Percentiles rank a stretch among this genome's conserved stretches.
Conservation (phyloP, 2,113 vertebrate species). For the Mola mola region DNA sequence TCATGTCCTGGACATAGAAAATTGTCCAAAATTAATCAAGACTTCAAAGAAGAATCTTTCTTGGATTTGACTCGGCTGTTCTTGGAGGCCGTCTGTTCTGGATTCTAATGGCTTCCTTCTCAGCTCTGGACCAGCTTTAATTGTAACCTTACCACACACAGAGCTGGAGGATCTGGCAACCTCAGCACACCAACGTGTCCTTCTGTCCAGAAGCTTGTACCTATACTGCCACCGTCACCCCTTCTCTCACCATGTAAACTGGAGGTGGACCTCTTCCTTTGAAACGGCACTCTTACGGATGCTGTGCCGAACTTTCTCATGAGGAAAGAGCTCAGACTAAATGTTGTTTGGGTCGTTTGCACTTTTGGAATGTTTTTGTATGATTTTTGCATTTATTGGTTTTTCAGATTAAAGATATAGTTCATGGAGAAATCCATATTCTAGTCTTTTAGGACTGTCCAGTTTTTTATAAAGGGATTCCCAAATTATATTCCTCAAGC, state of each 20-base stretch:
- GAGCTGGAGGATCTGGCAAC: constrained; percentile 67
- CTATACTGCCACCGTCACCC: not conserved
- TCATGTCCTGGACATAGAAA: too few species aligned
- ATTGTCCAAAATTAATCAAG: too few species aligned
- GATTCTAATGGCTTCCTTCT: constrained; percentile 10
- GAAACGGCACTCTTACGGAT: constrained; percentile 59
- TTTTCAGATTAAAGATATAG: too few species aligned
- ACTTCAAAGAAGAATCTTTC: too few species aligned
- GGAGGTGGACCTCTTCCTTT: constrained; percentile 69
- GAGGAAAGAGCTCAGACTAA: constrained; percentile 9
- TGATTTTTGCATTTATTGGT: too few species aligned
- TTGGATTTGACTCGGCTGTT: too few species aligned
- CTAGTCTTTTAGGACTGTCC: too few species aligned
- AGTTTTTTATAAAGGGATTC: too few species aligned
- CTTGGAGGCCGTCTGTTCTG: not conserved
- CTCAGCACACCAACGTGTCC: constrained; percentile 8
- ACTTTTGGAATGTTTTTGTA: not conserved
- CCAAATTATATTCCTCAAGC: too few species aligned
- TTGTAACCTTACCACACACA: constrained; percentile 47
- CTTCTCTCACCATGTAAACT: constrained; percentile 66
- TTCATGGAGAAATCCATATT: too few species aligned
- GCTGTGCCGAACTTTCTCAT: constrained; percentile 73
- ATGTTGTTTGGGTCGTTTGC: not conserved
- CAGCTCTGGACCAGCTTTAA: not conserved
- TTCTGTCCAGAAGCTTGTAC: constrained; percentile 7